Percentiles rank a stretch among this genome's conserved stretches.
Evolutionary conservation across 92 coral and sea anemone genomes (phyloP).

Genomic region (Porites lobata): DNA sequence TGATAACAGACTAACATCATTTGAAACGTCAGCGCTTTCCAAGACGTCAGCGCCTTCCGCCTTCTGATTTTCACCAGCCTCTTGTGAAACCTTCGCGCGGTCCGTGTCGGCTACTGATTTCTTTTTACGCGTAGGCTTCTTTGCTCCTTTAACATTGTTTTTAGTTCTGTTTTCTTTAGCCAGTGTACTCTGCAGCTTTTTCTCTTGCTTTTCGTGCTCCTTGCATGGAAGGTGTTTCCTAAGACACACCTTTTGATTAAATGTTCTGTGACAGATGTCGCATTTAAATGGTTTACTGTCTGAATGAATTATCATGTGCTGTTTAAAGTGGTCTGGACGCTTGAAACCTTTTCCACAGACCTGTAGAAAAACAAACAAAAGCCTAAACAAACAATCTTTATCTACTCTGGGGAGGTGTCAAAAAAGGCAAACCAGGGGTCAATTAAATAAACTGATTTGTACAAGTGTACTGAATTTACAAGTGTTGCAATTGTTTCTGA

Average conservation of each 20-base stretch:
- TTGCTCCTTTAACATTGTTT: slow-evolving; percentile 13
- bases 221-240: slow-evolving; percentile 85
- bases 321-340: slow-evolving; percentile 77
- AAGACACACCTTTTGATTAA: slow-evolving; percentile 81
- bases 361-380: slow-evolving; percentile 24
- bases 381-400: background rate
- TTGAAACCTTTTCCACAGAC: slow-evolving; percentile 86
- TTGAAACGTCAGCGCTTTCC: slow-evolving; percentile 11
- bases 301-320: slow-evolving; percentile 76
- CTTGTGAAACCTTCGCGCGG: background rate
- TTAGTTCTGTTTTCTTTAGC: slow-evolving; percentile 23
- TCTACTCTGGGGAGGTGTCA: background rate
- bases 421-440: background rate
- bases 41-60: background rate
- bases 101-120: background rate
- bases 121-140: background rate
- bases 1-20: slow-evolving; percentile 15
- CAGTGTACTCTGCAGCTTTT: slow-evolving; percentile 46
- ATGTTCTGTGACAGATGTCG: slow-evolving; percentile 78
- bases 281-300: slow-evolving; percentile 82
- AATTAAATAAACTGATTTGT: too few species aligned
- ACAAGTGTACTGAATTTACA: too few species aligned
- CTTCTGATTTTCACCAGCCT: background rate
- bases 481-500: too few species aligned
- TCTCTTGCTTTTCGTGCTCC: slow-evolving; percentile 76